Evolutionary conservation across 2,113 vertebrate species (phyloP), one percentile per base, ranked within the genome.

Genomic region (Lasiurus cinereus): DNA sequence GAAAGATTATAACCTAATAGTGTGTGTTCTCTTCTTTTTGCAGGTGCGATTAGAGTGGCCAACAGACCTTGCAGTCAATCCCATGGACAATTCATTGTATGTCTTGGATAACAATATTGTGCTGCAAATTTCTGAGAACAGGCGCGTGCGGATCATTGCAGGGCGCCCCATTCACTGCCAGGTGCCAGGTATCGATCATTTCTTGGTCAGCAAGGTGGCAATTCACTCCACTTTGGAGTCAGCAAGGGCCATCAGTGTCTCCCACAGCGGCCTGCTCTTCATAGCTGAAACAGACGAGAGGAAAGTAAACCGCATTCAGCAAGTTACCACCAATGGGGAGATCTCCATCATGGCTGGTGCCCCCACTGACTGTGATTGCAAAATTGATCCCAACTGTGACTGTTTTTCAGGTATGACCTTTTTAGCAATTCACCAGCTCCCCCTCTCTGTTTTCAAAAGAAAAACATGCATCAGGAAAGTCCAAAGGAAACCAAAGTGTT

Each of bases 51-150:
- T 99, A 92, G 99, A 99, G 97, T 99, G 99, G 99, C 99, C 99
- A 8, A 99, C 99, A 91, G 99, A 99, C 97, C 99, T 99, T 84
- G 98, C 99, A 1, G 98, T 99, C 96, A 99, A 99, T 97, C 99
- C 99, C 1, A 97, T 99, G 93, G 99, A 99, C 98, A 99, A 99
- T 95, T 99, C 99, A 0, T 98, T 99, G 59, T 99, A 99, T 66
- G 98, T 99, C 78, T 98, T 99, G 94, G 99, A 99, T 98, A 99
- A 99, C 98, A 99, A 99, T 98, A 99, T 99, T 5, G 99, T 99
- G 67, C 98, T 99, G 29, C 99, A 99, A 98, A 99, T 99, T 95
- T 99, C 99, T 4, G 99, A 99, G 96, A 98, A 93, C 62, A 98
- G 98, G 12, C 99, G 99, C 0, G 99, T 99, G 93, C 98, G 99